Evolutionary conservation across 2,888 invertebrate species (phyloP), one percentile per base, ranked within the genome.

Genomic region (Cataglyphis livida): DNA sequence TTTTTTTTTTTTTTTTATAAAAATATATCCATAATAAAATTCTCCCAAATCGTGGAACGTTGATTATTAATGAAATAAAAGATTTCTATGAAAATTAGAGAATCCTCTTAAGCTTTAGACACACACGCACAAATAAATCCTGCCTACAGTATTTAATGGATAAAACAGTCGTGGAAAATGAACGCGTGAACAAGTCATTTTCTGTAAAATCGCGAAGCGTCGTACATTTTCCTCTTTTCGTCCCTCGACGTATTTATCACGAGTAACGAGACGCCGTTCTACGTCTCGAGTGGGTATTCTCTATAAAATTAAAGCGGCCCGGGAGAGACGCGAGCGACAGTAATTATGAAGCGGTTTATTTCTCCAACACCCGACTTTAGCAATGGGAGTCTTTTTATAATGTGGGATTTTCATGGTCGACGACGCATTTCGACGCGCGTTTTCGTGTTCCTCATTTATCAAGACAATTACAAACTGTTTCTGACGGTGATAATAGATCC

Each of bases 321-420:
- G 70, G n/a, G 54, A 68, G 76, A 76, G 38, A 76, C 25, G 70
- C 68, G 76, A 68, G 54, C 70, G 70, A 76, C 70, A 76, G 76
- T 76, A 76, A 76, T 76, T 76, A 76, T 28, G 68, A 54, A 54
- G 28, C 70, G 41, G 76, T 76, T 76, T 68, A 76, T 57, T 76
- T 21, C 51, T 25, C 41, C 59, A 21, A 15, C 35, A 3, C 35
- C 51, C 38, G 38, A 76, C n/a, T 68, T 76, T 76, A 57, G 54
- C 38, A 28, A 54, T 28, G 51, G 12, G 5, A 76, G 25, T 15
- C 51, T 76, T 76, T 76, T 57, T 68, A 68, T 76, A 68, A 41
- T 41, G 70, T 28, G n/a, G n/a, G 21, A 68, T 68, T 76, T 76
- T 68, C 75, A 54, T 62, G 32, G 41, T 18, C 18, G 64, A 44